Base-by-base conservation (phyloP, 30 jellyfish, hydroid and myxozoan genomes). In the Turritopsis dohrnii region DNA sequence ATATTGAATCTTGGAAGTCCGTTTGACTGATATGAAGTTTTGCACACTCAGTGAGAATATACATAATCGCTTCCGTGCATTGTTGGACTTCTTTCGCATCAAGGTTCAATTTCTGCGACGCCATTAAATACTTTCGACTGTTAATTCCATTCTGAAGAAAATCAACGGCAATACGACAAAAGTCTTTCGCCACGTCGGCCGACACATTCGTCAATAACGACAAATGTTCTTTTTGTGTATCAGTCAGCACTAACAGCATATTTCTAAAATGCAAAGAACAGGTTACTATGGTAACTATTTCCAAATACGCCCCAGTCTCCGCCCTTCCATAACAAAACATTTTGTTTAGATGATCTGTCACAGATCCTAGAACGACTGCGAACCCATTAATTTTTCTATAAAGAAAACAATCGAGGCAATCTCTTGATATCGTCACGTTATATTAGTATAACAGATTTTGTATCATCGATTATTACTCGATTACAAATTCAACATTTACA, bases 91-190 rank as follows among this genome's bases (percentile, higher is more conserved):
- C 83, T 16, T 80, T 88, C 3, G 84, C 77, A 21, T 87, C 96
- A 13, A 89, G 69, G 23, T 87, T 88, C 76, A 86, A 76, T 79
- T 89, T 94, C 54, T 90, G 85, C 27, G 97, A 96, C 9, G 96
- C 96, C 17, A 90, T 79, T 18, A 80, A 94, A 83, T 80, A 94
- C 90, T 90, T 86, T 81, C 87, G 89, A 25, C 88, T 74, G 71
- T 94, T 94, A 79, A 86, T 80, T 1, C 99, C 99, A 82, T 94
- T 89, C 22, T 85, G 86, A 29, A 94, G 82, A 75, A 88, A 94
- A 13, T 90, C 96, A 66, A 86, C 96, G 8, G 99, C 96, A 52
- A 88, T 86, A 73, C 84, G 85, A 81, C 99, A 94, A 54, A 94
- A 94, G 60, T 89, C 99, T 22, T 79, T 81, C 0, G 95, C 91